Base-by-base conservation (phyloP, 2,797 vertebrate species). In the Gobionotothen gibberifrons region DNA sequence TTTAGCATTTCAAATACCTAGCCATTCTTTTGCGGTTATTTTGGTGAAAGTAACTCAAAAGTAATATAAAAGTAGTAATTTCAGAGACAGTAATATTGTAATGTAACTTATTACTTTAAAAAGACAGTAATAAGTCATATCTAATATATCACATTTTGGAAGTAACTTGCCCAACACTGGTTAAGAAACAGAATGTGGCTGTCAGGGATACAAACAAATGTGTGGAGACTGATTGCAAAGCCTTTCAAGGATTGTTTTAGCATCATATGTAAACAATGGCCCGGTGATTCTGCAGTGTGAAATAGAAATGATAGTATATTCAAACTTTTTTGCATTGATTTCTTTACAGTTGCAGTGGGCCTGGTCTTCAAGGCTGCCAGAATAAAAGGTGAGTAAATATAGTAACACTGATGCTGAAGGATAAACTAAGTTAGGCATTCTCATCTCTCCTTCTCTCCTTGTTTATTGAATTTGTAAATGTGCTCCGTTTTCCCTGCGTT, bases 321-420 rank as follows among this genome's bases (percentile, higher is more conserved):
- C 57, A 60, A 56, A 3, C 59, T 44, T 67, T 3, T 76, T 64
- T 69, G 12, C 15, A 5, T 51, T 70, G 17, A 63, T 89, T 65
- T 90, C 55, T 89, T 90, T 74, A 60, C 90, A 99, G 98, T 83
- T 99, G 98, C 76, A 66, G 13, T 11, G 97, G 95, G 0, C 96
- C 95, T 56, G 95, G 96, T 79, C 92, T 95, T 16, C 84, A 92
- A 86, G 96, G 95, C 79, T 99, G 98, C 87, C 87, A 90, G 56
- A 19, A 2, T 9, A 86, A 77, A 8, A 82, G 81, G 98, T 99
- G 82, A 95, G 87, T 58, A 61, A 60, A 67, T 40, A n/a, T 21
- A 55, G 10, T 40, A n/a, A 48, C 19, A 11, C 13, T 19, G 3
- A n/a, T 13, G n/a, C 15, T 29, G 1, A 54, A 56, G 32, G 36